Conservation (phyloP, 2,113 vertebrate species). For the Pseudois nayaur region DNA sequence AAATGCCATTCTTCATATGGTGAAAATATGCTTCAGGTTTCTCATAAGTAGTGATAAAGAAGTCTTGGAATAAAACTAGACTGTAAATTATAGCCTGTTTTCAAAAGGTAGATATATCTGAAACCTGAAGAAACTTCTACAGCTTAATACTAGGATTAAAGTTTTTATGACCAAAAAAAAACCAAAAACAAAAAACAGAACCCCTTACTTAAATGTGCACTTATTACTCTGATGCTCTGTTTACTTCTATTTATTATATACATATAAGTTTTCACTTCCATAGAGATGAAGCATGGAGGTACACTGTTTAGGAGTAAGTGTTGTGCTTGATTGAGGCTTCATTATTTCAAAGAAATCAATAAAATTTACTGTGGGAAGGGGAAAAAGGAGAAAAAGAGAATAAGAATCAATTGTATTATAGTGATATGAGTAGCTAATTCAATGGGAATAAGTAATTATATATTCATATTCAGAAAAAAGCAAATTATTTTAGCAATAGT, state of each 20-base stretch:
- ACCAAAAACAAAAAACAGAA: neutral
- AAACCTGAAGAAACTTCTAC: neutral
- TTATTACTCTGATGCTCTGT: neutral
- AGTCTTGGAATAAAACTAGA: neutral
- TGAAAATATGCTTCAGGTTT: neutral
- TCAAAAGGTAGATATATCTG: neutral
- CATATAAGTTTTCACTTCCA: neutral
- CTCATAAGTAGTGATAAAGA: neutral
- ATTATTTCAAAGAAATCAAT: conserved; percentile 18
- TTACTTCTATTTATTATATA: neutral
- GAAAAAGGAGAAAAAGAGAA: neutral
- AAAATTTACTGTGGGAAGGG: neutral
- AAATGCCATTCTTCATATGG: neutral
- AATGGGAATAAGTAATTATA: neutral
- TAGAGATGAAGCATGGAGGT: neutral
- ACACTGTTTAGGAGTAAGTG: neutral
- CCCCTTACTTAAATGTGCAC: neutral
- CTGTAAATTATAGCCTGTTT: neutral
- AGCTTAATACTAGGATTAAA: neutral
- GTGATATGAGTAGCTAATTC: neutral
- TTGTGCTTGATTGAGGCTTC: neutral
- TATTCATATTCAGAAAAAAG: neutral
- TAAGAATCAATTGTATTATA: neutral
- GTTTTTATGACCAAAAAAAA: neutral
- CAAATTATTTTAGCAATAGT: neutral